These are phyloP conservation scores for Lithodes maja DNA, from an alignment of 2,888 invertebrate species.

Conservation along the genomic window DNA sequence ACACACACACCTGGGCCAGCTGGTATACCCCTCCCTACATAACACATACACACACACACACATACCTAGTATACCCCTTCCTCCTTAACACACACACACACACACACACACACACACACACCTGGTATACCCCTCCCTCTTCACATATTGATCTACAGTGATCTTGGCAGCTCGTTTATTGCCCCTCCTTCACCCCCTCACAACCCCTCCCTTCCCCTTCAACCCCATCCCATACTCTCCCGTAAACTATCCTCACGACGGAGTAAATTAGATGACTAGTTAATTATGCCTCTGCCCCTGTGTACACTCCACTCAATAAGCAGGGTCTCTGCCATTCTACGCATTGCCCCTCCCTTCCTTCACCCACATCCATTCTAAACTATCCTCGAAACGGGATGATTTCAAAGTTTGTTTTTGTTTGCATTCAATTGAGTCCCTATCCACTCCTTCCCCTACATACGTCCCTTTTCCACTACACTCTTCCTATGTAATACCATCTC, in stretches of 20 bases:
- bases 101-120: neutral
- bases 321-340: neutral
- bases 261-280: too few species aligned
- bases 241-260: neutral
- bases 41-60: neutral
- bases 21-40: neutral
- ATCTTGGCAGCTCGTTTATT: neutral
- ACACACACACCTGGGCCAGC: too few species aligned
- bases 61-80: neutral
- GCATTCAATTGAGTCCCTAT: too few species aligned
- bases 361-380: neutral
- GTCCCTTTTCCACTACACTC: too few species aligned
- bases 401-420: too few species aligned
- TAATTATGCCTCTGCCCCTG: too few species aligned
- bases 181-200: neutral
- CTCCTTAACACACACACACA: neutral
- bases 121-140: constrained; percentile 10
- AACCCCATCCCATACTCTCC: constrained; percentile 5
- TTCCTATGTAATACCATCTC: too few species aligned
- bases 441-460: too few species aligned
- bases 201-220: neutral
- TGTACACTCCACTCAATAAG: too few species aligned
- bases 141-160: neutral
- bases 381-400: too few species aligned
- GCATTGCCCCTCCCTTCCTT: neutral